phyloP scores from a whole-genome alignment of 2,888 invertebrate species.

The Merodon equestris region DNA sequence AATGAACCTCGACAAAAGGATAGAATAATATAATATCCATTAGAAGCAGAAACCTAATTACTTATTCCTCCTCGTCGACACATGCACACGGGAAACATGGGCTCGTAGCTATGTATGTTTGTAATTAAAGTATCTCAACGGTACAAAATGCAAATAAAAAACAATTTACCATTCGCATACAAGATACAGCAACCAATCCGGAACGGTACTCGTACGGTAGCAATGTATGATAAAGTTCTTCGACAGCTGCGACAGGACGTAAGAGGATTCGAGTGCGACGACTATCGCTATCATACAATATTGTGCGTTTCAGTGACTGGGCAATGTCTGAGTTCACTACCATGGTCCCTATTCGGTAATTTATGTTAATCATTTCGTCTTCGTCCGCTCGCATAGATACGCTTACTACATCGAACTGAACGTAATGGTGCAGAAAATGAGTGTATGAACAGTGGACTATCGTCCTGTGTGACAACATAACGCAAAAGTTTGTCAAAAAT shows the following conservation, averaged over 20 bases:
- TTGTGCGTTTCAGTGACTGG: not conserved
- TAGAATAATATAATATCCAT: constrained; percentile 36
- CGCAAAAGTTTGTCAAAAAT: constrained; percentile 26
- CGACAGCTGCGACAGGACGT: constrained; percentile 21
- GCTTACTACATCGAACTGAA: constrained; percentile 11
- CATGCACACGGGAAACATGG: not conserved
- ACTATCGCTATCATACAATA: too few relatives aligned
- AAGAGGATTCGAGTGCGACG: constrained; percentile 12
- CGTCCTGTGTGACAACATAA: constrained; percentile 13
- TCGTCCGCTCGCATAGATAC: too few relatives aligned
- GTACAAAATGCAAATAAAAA: constrained; percentile 41
- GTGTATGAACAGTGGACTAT: constrained; percentile 15
- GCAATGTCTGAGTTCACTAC: not conserved
- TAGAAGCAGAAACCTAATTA: constrained; percentile 60
- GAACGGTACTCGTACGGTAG: constrained; percentile 25
- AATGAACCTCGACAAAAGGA: constrained; percentile 11
- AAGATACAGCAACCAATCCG: not conserved
- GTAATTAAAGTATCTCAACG: constrained; percentile 57
- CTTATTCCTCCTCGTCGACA: constrained; percentile 29
- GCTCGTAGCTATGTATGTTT: constrained; percentile 40
- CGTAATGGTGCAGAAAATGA: constrained; percentile 43
- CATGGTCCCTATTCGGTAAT: constrained; percentile 19
- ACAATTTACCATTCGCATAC: constrained; percentile 44
- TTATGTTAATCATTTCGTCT: constrained; percentile 39
- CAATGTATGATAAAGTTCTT: constrained; percentile 38